Conservation (phyloP, 2,113 vertebrate species). For the Capreolus pygargus region DNA sequence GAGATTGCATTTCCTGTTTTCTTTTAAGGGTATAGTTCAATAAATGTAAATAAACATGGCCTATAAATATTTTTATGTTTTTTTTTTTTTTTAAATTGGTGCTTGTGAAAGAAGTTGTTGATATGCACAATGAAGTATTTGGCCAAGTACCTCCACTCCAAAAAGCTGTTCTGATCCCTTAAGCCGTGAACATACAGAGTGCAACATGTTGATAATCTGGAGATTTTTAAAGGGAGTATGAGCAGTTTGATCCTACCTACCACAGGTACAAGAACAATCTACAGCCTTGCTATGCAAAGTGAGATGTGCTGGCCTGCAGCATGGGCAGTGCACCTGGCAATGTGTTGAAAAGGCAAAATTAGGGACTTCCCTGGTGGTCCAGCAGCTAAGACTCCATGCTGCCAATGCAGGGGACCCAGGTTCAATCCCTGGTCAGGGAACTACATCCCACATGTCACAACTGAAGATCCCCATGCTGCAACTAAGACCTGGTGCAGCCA, state of each 20-base stretch:
- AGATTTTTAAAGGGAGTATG: not conserved
- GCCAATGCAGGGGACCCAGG: not conserved
- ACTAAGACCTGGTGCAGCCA: not conserved
- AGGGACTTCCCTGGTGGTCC: not conserved
- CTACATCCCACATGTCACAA: not conserved
- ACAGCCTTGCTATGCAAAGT: not conserved
- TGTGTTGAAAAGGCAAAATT: not conserved
- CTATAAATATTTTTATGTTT: conserved; percentile 13
- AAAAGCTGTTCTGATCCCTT: not conserved
- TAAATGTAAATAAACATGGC: conserved; percentile 29
- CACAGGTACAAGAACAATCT: not conserved
- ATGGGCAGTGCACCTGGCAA: not conserved
- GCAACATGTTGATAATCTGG: not conserved
- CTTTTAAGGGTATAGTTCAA: not conserved
- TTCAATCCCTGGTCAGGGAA: not conserved
- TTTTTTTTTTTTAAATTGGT: not conserved
- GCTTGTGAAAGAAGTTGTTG: not conserved
- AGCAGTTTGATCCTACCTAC: not conserved
- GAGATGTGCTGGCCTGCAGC: not conserved
- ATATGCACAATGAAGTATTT: not conserved
- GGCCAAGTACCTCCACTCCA: not conserved
- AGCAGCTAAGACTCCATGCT: not conserved
- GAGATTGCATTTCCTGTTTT: not conserved
- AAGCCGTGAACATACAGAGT: not conserved
- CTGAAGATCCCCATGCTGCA: not conserved